Percentiles rank a stretch among this genome's conserved stretches.
These are phyloP conservation scores for Brachystomella parvula DNA, from an alignment of 1,140 invertebrate genomes.

Conservation along the genomic window DNA sequence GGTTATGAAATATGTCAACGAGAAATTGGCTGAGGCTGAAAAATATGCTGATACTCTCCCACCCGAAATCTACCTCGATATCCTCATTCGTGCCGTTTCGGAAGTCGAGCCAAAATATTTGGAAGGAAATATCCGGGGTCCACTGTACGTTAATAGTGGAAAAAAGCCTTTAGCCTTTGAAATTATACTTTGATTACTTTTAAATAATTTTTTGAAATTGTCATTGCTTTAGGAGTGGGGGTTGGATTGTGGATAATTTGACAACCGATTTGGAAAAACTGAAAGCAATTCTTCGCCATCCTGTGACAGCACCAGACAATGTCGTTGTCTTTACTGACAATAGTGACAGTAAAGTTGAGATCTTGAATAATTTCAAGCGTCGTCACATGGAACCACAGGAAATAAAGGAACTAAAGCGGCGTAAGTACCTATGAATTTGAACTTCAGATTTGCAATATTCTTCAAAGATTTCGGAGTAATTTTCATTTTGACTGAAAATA, in stretches of 20 bases:
- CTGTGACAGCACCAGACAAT: conserved; percentile 26
- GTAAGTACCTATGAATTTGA: too few relatives aligned
- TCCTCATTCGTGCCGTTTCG: conserved; percentile 18
- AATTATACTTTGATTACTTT: neutral
- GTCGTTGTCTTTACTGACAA: conserved; percentile 26
- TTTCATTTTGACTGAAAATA: too few relatives aligned
- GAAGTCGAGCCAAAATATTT: conserved; percentile 19
- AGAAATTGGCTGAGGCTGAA: conserved; percentile 15
- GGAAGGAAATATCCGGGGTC: conserved; percentile 5
- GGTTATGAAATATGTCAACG: conserved; percentile 11
- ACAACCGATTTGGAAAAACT: conserved; percentile 26
- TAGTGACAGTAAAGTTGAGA: neutral
- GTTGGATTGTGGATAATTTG: conserved; percentile 34
- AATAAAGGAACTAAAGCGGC: neutral
- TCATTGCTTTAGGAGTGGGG: conserved; percentile 14
- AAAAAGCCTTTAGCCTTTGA: too few relatives aligned
- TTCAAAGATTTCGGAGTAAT: too few relatives aligned
- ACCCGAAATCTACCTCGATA: conserved; percentile 25
- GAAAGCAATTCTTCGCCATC: conserved; percentile 23
- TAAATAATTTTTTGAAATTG: neutral
- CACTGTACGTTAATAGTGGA: conserved; percentile 9
- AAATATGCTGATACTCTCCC: conserved; percentile 14
- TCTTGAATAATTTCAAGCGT: neutral
- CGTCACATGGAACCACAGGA: neutral
- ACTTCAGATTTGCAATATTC: too few relatives aligned